Evolutionary conservation across 1,140 invertebrate species (phyloP), one percentile per base, ranked within the genome.

Genomic region (Augochlora pura): DNA sequence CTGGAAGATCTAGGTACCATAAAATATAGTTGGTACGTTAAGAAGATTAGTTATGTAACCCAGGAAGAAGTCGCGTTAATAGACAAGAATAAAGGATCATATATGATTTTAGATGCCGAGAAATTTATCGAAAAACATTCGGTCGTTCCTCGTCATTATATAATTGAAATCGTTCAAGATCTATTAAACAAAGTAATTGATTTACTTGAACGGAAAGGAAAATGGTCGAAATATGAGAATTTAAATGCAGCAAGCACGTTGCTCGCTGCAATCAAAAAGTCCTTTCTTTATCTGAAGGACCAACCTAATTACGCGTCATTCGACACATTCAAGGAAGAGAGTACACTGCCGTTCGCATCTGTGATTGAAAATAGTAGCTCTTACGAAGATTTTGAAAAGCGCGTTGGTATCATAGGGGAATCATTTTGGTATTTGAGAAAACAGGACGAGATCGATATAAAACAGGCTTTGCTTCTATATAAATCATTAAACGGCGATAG

Each of bases 381-480:
- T 52, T 68, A 68, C 27, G 46, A 32, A 25, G 66, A 68, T 68
- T 68, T 68, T 68, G 18, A 54, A 18, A 68, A 68, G 52, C 66
- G 66, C 1, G 52, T 68, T 68, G 5, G 10, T 54, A 68, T 52
- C 23, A 32, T 68, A 68, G 66, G 49, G 18, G 49, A 68, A 52
- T 68, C 66, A 18, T 68, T 68, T 54, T 68, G 66, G 66, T 68
- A 68, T 32, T 27, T 68, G 32, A 68, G 66, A 32, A 68, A 68
- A 68, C 66, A 68, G 54, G 66, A 68, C 54, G 66, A 68, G 46
- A 68, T 68, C 23, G 66, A 68, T 68, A 68, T 68, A 68, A 5
- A 18, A 6, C 21, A 68, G 38, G 66, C 66, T 54, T 54, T 68
- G 54, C 2, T 1, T 3, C 23, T 68, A 32, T 68, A 68, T 27